Evolutionary conservation across 2,888 invertebrate species (phyloP).

Genomic region (Lasioglossum pauxillum): DNA sequence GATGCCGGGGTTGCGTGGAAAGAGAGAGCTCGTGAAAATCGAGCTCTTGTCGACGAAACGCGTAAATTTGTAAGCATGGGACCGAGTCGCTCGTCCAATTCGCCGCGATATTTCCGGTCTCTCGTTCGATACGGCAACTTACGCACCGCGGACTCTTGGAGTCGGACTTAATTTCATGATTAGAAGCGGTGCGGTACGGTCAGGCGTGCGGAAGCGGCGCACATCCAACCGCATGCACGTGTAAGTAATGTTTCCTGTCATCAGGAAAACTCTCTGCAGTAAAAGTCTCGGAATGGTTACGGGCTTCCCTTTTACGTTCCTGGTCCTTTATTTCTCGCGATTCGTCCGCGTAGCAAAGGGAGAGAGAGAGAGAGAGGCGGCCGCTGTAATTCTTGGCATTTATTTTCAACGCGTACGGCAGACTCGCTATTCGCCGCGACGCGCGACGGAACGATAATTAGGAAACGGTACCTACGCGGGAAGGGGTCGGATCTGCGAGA

Average conservation of each 20-base stretch:
- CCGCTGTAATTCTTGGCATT: slow-evolving; percentile 4
- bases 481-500: background rate
- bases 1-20: background rate
- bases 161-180: slow-evolving; percentile 35
- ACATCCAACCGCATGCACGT: slow-evolving; percentile 31
- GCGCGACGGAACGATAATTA: slow-evolving; percentile 9
- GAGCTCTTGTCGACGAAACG: background rate
- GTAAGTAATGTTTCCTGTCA: slow-evolving; percentile 50
- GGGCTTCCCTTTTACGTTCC: slow-evolving; percentile 55
- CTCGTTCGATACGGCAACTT: background rate
- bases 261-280: slow-evolving; percentile 50
- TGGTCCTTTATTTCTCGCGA: slow-evolving; percentile 47
- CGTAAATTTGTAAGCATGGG: background rate
- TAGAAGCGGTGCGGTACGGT: slow-evolving; percentile 12
- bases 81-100: background rate
- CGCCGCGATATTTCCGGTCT: background rate
- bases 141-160: background rate
- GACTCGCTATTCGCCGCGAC: background rate
- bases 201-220: background rate
- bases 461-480: background rate
- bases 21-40: background rate
- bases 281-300: slow-evolving; percentile 53
- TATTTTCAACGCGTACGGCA: slow-evolving; percentile 3
- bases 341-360: slow-evolving; percentile 4
- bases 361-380: background rate